A percentile compares a stretch with the other conserved stretches of the same genome.
Evolutionary conservation across 2,113 vertebrate species (phyloP).

Genomic region (Zapus hudsonius): DNA sequence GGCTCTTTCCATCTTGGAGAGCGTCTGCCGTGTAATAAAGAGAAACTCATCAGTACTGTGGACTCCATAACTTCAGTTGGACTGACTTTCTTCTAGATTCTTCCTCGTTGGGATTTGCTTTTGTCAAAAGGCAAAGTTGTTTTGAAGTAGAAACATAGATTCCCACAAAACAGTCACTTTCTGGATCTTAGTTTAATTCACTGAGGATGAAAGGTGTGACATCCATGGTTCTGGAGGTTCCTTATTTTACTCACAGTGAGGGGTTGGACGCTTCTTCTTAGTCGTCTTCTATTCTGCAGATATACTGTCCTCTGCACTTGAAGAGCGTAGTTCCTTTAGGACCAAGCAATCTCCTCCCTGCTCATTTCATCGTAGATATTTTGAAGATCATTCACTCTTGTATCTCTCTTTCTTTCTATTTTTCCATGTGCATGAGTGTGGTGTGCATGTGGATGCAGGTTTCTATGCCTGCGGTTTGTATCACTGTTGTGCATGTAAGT

Average conservation of each 20-base stretch:
- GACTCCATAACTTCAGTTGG: background rate
- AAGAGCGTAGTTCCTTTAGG: background rate
- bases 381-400: background rate
- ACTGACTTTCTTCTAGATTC: background rate
- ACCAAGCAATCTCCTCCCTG: background rate
- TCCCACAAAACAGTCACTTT: background rate
- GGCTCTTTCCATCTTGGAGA: background rate
- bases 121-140: slow-evolving; percentile 38
- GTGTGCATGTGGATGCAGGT: too few species aligned
- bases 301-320: background rate
- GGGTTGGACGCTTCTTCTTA: background rate
- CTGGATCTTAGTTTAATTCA: slow-evolving; percentile 26
- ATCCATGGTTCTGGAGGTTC: background rate
- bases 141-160: slow-evolving; percentile 34
- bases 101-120: background rate
- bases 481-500: too few species aligned
- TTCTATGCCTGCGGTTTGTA: too few species aligned
- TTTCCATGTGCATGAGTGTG: too few species aligned
- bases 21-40: background rate
- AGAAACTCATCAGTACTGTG: background rate
- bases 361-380: background rate
- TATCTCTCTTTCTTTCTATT: too few species aligned
- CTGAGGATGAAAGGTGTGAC: background rate
- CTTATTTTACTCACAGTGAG: background rate
- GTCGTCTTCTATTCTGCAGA: background rate